A percentile compares a stretch with the other conserved stretches of the same genome.
phyloP scores from a whole-genome alignment of 2,797 vertebrate genomes.

The Coreius guichenoti region DNA sequence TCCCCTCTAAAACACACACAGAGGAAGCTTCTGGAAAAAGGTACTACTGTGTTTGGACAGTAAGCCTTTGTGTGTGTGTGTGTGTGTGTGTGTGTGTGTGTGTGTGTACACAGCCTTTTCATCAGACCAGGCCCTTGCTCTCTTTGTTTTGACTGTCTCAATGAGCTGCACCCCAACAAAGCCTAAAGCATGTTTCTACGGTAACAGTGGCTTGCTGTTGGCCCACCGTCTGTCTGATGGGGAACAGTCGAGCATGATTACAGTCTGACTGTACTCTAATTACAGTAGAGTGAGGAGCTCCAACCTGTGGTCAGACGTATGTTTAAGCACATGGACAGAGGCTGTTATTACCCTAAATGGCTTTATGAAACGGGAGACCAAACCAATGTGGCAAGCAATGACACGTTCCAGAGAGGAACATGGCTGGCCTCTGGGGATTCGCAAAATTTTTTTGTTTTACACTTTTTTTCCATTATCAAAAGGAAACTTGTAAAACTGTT shows the following conservation, averaged over 20 bases:
- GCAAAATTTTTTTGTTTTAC: conserved; percentile 40
- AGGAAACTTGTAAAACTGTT: background rate
- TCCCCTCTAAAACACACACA: conserved; percentile 84
- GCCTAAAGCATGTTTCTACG: conserved; percentile 45
- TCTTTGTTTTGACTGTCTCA: conserved; percentile 59
- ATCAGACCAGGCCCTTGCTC: conserved; percentile 29
- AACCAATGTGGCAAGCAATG: conserved; percentile 24
- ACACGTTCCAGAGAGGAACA: conserved; percentile 29
- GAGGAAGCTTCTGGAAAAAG: conserved; percentile 36
- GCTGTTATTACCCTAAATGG: conserved; percentile 57
- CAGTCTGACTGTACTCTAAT: conserved; percentile 63
- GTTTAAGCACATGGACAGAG: conserved; percentile 46
- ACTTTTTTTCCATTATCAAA: conserved; percentile 18
- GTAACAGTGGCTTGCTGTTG: conserved; percentile 17
- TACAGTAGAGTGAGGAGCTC: conserved; percentile 51
- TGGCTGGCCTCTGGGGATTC: background rate
- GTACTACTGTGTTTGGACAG: conserved; percentile 26
- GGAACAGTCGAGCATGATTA: conserved; percentile 56
- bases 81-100: conserved; percentile 24
- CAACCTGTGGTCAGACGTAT: conserved; percentile 52
- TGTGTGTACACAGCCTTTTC: conserved; percentile 22
- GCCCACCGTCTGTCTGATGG: conserved; percentile 33
- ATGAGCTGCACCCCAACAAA: conserved; percentile 20
- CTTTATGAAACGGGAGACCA: conserved; percentile 31
- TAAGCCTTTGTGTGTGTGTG: conserved; percentile 38